These are phyloP conservation scores for Bombus pascuorum DNA, from an alignment of 1,140 invertebrate species.

Conservation along the genomic window DNA sequence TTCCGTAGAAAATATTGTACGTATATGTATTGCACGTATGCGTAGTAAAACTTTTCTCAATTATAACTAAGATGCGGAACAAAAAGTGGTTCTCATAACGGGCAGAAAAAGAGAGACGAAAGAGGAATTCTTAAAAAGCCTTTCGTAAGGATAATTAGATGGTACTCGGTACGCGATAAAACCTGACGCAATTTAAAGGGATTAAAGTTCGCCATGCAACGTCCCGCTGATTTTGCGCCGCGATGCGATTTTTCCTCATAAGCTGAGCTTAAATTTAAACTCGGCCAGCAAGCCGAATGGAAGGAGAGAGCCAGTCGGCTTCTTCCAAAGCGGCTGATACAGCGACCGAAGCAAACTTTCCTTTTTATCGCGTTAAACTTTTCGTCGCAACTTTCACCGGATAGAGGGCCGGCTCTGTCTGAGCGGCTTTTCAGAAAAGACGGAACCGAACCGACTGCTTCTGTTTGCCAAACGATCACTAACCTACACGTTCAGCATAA, in stretches of 20 bases:
- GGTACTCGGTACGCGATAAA: constrained; percentile 32
- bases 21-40: too few relatives aligned
- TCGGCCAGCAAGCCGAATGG: constrained; percentile 22
- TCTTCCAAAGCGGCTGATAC: constrained; percentile 23
- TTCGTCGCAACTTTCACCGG: constrained; percentile 10
- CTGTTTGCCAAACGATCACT: not conserved
- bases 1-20: not conserved
- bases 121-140: not conserved
- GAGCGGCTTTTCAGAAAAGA: not conserved
- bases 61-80: not conserved
- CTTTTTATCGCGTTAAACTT: constrained; percentile 31
- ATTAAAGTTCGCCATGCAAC: constrained; percentile 8
- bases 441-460: not conserved
- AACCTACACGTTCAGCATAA: not conserved
- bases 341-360: constrained; percentile 21
- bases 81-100: not conserved
- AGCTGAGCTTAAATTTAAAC: constrained; percentile 47
- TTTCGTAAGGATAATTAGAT: constrained; percentile 24
- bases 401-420: not conserved
- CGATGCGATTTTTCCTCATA: constrained; percentile 7
- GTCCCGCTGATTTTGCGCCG: constrained; percentile 20
- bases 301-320: not conserved
- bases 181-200: constrained; percentile 10
- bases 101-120: not conserved
- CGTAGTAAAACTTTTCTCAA: not conserved